phyloP scores from a whole-genome alignment of 37 sponge, comb jelly and placozoan genomes.

The Bolinopsis microptera region DNA sequence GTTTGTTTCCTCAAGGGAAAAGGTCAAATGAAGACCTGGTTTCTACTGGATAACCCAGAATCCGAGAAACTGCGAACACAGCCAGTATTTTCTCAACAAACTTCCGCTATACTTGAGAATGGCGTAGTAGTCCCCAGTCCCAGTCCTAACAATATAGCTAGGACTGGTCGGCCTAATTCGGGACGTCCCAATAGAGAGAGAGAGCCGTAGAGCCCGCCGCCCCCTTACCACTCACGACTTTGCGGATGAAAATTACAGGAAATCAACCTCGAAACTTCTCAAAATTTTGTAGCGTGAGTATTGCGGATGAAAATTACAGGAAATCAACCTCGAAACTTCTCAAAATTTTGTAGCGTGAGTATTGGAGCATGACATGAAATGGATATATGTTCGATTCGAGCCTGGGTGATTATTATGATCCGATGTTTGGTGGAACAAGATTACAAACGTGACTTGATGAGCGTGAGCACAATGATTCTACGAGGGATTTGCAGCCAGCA shows the following conservation, averaged over 20 bases:
- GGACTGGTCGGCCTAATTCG: neutral
- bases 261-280: too few species aligned
- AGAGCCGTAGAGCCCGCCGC: neutral
- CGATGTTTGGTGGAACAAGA: too few species aligned
- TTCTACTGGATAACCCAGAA: constrained; percentile 64
- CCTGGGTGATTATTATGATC: neutral
- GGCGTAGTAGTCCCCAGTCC: neutral
- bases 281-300: too few species aligned
- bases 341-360: constrained; percentile 57
- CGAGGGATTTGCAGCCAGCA: too few species aligned
- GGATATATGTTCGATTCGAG: neutral
- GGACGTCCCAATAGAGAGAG: neutral
- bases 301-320: constrained; percentile 51
- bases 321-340: constrained; percentile 45
- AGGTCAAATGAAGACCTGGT: constrained; percentile 83
- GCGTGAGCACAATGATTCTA: too few species aligned
- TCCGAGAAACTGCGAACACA: neutral
- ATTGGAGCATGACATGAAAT: neutral
- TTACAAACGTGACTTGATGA: neutral
- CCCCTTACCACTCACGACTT: neutral
- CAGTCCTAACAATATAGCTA: neutral
- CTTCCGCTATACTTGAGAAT: neutral
- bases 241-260: too few species aligned
- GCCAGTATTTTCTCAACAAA: constrained; percentile 15
- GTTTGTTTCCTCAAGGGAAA: constrained; percentile 70